Base-by-base conservation (phyloP, 2,888 invertebrate genomes). In the Trichogramma dendrolimi region DNA sequence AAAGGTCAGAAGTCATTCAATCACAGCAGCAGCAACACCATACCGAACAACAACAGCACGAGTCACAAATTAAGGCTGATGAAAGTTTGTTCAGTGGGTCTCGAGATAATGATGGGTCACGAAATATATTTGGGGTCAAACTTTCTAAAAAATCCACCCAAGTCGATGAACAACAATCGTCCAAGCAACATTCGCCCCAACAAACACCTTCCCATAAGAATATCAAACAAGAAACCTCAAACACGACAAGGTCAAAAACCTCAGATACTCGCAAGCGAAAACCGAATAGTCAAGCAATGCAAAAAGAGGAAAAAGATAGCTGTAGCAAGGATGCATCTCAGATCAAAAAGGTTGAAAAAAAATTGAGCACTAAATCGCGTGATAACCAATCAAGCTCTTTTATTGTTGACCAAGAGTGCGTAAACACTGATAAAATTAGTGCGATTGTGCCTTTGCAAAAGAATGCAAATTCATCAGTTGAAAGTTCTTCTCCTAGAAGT, bases 51-150 rank as follows among this genome's bases (percentile, higher is more conserved):
- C 69, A 71, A 60, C 70, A 72, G 69, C 70, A 68, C 64, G 64
- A 64, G 65, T 59, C 69, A 55, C 66, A 70, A 64, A 61, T 67
- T 67, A 55, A 75, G 69, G 42, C 62, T 74, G 70, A 75, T 71
- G 73, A 74, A 73, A 67, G 76, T 78, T 59, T 76, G 75, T 71
- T 77, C 74, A 61, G 75, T 79, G 71, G 79, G 74, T 61, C 75
- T 76, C 69, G 79, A 78, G 74, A 79, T 79, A 70, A 79, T 77
- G 79, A 78, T 79, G 78, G 79, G 78, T 10, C 75, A 73, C 73
- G 78, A 79, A 70, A 73, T 79, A 51, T 75, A 71, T 63, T 71
- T 78, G 76, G 77, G 78, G 11, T 73, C 75, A 78, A 78, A 65
- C 68, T 74, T 73, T 52, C 72, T 69, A 78, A 78, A 65, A 78